Evolutionary conservation across 2,888 invertebrate genomes (phyloP).

Genomic region (Tachina fera): DNA sequence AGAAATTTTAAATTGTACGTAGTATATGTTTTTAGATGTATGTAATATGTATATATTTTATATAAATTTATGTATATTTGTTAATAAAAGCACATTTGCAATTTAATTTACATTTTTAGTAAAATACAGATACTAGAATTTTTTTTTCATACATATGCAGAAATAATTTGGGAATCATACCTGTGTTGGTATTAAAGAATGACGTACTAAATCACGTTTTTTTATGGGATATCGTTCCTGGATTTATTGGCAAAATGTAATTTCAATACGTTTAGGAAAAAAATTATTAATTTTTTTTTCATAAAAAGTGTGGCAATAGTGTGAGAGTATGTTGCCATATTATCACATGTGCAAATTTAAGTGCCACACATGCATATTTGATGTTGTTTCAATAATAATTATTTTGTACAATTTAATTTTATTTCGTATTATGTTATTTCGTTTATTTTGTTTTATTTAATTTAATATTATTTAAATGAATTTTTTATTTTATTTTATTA

Average conservation of each 20-base stretch:
- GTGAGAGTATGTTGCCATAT: neutral
- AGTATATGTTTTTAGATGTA: neutral
- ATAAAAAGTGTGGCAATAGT: neutral
- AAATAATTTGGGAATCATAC: conserved; percentile 46
- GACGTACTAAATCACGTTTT: conserved; percentile 91
- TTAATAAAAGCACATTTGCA: conserved; percentile 34
- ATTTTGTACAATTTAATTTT: too few relatives aligned
- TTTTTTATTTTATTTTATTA: too few relatives aligned
- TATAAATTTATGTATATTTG: neutral
- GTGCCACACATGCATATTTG: neutral
- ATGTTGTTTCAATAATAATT: neutral
- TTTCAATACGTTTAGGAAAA: conserved; percentile 10
- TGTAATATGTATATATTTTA: neutral
- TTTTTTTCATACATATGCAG: neutral
- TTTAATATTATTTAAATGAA: too few relatives aligned
- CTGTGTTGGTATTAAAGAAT: conserved; percentile 80
- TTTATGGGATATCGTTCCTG: conserved; percentile 92
- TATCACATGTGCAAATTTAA: conserved; percentile 16
- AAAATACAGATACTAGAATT: conserved; percentile 10
- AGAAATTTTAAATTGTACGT: neutral
- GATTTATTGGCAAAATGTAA: conserved; percentile 73
- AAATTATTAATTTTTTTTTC: conserved; percentile 36
- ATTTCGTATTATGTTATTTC: too few relatives aligned
- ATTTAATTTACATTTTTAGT: conserved; percentile 36
- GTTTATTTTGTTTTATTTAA: neutral